Base-by-base conservation (phyloP, 64 coral and sea anemone genomes). In the Pocillopora damicornis region DNA sequence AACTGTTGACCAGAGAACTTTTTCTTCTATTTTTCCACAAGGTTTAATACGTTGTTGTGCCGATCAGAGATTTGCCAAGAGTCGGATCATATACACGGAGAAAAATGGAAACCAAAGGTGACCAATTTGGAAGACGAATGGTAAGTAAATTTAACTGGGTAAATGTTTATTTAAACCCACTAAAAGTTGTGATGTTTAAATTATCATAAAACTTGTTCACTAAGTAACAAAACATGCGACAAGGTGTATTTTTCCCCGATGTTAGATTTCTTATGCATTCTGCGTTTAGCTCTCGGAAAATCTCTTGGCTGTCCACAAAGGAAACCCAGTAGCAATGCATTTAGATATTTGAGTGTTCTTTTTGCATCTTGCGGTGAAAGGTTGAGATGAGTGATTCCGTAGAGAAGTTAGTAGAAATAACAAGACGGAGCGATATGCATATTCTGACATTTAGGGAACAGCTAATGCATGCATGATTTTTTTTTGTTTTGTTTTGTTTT, bases 91-190 rank as follows among this genome's bases (percentile, higher is more conserved):
- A 36, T 83, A 42, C 35, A n/a, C 45, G 67, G 35, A 57, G 20
- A 85, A 58, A 2, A 56, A 85, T 85, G 81, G 62, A 85, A 38
- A 85, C 9, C 4, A 71, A 17, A 58, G 63, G 63, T 20, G 81
- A 85, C 12, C 10, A 42, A 9, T 51, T 9, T 58, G 61, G 61
- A 1, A 57, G 81, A 14, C 63, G 81, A 73, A 85, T 85, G 81
- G 81, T 85, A 38, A 72, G 81, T 83, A 9, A 12, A 56, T 17
- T 14, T 37, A 63, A 69, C 22, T 51, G 37, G 12, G 37, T 42
- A 83, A 71, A 73, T 72, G 34, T 72, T 71, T 57, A 13, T 57
- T 73, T 73, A 10, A 68, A 42, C 8, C 0, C 5, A 2, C 36
- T 67, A 35, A 42, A 1, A 23, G 22, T 62, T 81, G 14, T 45